Evolutionary conservation across 2,888 invertebrate species (phyloP), one percentile per base, ranked within the genome.

Genomic region (Tridacna crocea): DNA sequence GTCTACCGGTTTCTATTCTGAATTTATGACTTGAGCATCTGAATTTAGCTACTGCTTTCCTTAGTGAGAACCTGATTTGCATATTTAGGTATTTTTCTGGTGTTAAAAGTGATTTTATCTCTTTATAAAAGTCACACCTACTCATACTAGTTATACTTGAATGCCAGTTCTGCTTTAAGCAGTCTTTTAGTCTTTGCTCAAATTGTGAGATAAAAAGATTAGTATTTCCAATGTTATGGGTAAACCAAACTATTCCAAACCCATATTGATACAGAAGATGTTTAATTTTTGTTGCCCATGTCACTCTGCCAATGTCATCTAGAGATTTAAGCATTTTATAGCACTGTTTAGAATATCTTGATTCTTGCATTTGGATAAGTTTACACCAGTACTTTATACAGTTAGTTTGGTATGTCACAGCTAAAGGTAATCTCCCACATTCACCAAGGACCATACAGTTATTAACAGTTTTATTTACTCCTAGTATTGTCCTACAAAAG

Each of bases 311-410:
- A 3, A 26, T n/a, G 26, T 74, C 74, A 60, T 74, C 61, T 36
- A 60, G 27, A 2, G 36, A 36, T 36, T 36, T 36, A 36, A 36
- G 36, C 36, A 36, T 36, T 36, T 36, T 8, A 36, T 27, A 26
- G n/a, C 74, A 74, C 10, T 74, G 58, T 27, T 58, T 74, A 22
- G 74, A 60, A 58, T 74, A 74, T 74, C 60, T 74, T 24, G 48
- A 17, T 26, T 51, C 24, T 8, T 24, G 60, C 26, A 74, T 60
- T 8, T 36, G 36, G 36, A 8, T 36, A 36, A 36, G 36, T 36
- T 36, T 36, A 36, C 36, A 36, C 36, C 74, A 74, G 46, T 74
- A 74, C 46, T 58, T 58, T 15, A 55, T n/a, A n/a, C n/a, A n/a
- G n/a, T n/a, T n/a, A n/a, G n/a, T n/a, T n/a, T n/a, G n/a, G n/a